A percentile compares a stretch with the other conserved stretches of the same genome.
phyloP scores from a whole-genome alignment of 2,113 vertebrate species.

The Charadrius vociferus region DNA sequence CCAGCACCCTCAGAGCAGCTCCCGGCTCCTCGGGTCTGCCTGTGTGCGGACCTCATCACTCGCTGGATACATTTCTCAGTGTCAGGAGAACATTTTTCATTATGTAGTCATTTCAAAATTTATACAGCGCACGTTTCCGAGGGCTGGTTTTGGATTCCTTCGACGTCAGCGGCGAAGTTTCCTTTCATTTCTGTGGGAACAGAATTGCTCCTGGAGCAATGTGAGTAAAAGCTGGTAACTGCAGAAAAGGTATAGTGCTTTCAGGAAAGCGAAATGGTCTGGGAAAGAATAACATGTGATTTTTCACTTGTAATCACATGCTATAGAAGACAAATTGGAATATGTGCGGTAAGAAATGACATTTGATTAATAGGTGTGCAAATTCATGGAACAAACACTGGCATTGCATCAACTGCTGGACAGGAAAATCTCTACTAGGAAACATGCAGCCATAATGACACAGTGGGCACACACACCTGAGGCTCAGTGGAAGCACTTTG shows the following conservation, averaged over 20 bases:
- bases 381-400: background rate
- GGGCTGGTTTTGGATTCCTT: background rate
- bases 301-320: background rate
- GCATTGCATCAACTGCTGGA: background rate
- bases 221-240: background rate
- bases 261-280: background rate
- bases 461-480: too few species aligned
- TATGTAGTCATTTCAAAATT: background rate
- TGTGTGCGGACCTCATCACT: fast-evolving
- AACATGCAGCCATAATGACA: fast-evolving
- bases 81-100: background rate
- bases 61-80: background rate
- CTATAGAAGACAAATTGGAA: background rate
- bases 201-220: background rate
- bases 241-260: background rate
- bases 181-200: background rate
- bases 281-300: background rate
- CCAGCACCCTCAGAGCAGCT: fast-evolving
- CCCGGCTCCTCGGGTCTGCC: background rate
- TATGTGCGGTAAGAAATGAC: background rate
- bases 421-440: background rate
- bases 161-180: background rate
- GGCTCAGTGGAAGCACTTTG: background rate
- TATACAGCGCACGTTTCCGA: background rate
- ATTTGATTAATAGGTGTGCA: background rate